A percentile compares a stretch with the other conserved stretches of the same genome.
These are phyloP conservation scores for Idris sp. DNA, from an alignment of 1,140 invertebrate genomes.

Conservation along the genomic window DNA sequence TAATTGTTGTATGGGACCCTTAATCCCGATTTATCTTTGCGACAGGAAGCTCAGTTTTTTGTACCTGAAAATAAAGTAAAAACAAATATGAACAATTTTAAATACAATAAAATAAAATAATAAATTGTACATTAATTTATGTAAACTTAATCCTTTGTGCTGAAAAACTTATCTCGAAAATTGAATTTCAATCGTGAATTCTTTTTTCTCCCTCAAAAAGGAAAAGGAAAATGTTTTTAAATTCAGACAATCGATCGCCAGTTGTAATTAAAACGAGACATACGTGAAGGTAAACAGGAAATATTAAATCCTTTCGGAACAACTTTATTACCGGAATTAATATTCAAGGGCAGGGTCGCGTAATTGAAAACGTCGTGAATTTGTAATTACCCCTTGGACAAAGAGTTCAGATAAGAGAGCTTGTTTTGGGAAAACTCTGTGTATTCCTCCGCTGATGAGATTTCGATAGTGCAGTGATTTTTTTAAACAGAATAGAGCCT, in stretches of 20 bases:
- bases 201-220: constrained; percentile 5
- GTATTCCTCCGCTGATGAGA: background rate
- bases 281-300: constrained; percentile 26
- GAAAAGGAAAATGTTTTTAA: background rate
- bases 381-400: constrained; percentile 10
- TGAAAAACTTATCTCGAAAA: constrained; percentile 2
- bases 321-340: constrained; percentile 25
- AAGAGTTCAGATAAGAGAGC: too few relatives aligned
- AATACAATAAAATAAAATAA: too few relatives aligned
- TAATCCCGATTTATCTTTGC: too few relatives aligned
- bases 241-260: constrained; percentile 1
- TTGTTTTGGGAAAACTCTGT: constrained; percentile 5
- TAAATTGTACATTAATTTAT: too few relatives aligned
- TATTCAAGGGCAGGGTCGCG: constrained; percentile 12
- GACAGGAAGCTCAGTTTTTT: too few relatives aligned
- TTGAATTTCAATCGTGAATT: constrained; percentile 1
- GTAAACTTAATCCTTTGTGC: constrained; percentile 20
- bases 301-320: constrained; percentile 50
- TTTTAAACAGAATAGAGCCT: too few relatives aligned
- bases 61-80: too few relatives aligned
- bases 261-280: constrained; percentile 20
- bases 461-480: constrained; percentile 21
- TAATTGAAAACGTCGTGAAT: constrained; percentile 35
- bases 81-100: background rate
- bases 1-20: constrained; percentile 33